Percentiles rank a stretch among this genome's conserved stretches.
Conservation (phyloP, 2,888 invertebrate genomes). For the Alsophila aescularia region DNA sequence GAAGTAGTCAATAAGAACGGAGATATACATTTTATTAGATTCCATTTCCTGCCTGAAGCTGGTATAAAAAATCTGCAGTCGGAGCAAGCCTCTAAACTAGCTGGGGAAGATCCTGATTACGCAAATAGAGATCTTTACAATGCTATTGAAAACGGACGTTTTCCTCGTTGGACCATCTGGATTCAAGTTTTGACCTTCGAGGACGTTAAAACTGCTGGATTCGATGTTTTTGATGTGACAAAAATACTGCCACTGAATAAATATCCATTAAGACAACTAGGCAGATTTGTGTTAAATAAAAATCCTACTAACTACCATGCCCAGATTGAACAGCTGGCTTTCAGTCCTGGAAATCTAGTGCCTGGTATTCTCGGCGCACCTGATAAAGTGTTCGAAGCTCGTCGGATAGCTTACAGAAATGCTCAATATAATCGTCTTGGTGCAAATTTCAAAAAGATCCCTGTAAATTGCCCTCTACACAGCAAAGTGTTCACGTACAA, state of each 20-base stretch:
- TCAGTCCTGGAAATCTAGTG: conserved; percentile 93
- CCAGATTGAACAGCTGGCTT: conserved; percentile 96
- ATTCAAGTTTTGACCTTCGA: conserved; percentile 93
- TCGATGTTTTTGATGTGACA: conserved; percentile 96
- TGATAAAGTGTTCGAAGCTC: conserved; percentile 94
- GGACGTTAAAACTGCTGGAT: conserved; percentile 89
- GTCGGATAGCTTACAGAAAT: conserved; percentile 93
- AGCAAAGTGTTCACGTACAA: conserved; percentile 88
- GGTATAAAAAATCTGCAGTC: conserved; percentile 90
- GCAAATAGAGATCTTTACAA: conserved; percentile 93
- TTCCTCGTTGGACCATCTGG: conserved; percentile 89
- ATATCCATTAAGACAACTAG: conserved; percentile 92
- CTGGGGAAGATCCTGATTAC: conserved; percentile 93
- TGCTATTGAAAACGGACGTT: conserved; percentile 89
- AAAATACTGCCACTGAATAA: conserved; percentile 92
- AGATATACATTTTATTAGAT: conserved; percentile 91
- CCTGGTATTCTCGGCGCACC: conserved; percentile 96
- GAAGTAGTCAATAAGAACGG: conserved; percentile 91
- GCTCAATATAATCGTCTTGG: conserved; percentile 94
- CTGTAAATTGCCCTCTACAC: conserved; percentile 96
- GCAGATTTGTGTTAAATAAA: conserved; percentile 91
- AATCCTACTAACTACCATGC: conserved; percentile 96
- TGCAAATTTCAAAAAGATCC: conserved; percentile 93
- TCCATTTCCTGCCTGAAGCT: conserved; percentile 94
- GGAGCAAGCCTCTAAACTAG: conserved; percentile 86